Evolutionary conservation across 2,113 vertebrate genomes (phyloP).

Genomic region (Pavo muticus): DNA sequence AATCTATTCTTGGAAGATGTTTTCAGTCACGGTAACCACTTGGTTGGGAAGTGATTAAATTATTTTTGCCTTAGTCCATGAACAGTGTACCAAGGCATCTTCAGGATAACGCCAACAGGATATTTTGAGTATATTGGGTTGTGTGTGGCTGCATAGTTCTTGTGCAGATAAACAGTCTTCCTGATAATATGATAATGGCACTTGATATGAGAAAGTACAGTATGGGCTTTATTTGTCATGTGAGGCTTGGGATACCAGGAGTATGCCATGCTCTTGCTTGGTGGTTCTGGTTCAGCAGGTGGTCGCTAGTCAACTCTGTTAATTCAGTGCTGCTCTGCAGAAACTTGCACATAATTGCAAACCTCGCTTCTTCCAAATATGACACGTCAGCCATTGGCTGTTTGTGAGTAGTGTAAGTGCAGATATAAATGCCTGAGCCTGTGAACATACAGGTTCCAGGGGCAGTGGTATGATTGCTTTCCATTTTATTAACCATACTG

Average conservation of each 20-base stretch:
- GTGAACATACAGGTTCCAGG: not conserved
- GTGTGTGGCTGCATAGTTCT: not conserved
- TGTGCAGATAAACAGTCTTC: not conserved
- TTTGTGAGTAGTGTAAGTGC: not conserved
- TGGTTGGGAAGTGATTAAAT: accelerated
- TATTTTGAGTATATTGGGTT: not conserved
- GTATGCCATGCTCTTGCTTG: not conserved
- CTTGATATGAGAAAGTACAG: not conserved
- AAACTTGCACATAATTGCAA: not conserved
- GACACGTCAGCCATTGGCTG: not conserved
- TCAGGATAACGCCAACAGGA: not conserved
- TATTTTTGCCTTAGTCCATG: not conserved
- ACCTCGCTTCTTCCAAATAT: not conserved
- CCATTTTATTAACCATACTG: not conserved
- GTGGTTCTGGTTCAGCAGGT: not conserved
- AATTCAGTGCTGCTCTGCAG: not conserved
- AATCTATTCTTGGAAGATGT: not conserved
- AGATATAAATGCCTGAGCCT: not conserved
- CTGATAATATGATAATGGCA: not conserved
- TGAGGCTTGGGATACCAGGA: not conserved
- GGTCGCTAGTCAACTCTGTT: not conserved
- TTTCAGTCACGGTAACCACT: not conserved
- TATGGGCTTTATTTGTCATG: not conserved
- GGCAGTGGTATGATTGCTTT: not conserved
- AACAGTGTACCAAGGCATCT: not conserved